These are phyloP conservation scores for Amphipyra tragopoginis DNA, from an alignment of 2,888 invertebrate genomes.

Conservation along the genomic window DNA sequence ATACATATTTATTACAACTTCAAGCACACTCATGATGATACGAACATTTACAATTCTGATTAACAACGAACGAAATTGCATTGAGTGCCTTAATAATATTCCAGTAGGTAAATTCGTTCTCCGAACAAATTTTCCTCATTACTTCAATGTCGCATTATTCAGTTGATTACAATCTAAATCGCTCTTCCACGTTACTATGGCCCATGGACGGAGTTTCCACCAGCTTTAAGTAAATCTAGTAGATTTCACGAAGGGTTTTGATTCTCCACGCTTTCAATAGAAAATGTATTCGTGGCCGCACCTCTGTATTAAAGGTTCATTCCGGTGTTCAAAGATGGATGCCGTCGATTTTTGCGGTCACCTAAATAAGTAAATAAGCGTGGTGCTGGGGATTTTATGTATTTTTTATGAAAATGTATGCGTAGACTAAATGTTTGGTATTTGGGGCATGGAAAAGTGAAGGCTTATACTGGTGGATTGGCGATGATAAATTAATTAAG, in stretches of 20 bases:
- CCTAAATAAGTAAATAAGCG: slow-evolving; percentile 42
- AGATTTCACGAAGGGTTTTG: slow-evolving; percentile 57
- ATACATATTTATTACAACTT: no score
- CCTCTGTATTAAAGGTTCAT: slow-evolving; percentile 56
- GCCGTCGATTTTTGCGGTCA: slow-evolving; percentile 36
- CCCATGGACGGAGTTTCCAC: slow-evolving; percentile 38
- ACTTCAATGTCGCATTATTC: slow-evolving; percentile 49
- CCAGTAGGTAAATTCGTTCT: slow-evolving; percentile 21
- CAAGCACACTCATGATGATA: slow-evolving; percentile 3
- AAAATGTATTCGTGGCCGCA: slow-evolving; percentile 62
- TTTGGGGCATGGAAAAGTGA: slow-evolving; percentile 16
- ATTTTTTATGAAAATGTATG: slow-evolving; percentile 34
- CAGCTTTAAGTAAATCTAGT: slow-evolving; percentile 64
- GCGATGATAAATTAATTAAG: slow-evolving; percentile 9
- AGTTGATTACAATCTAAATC: slow-evolving; percentile 57
- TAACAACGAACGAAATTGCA: slow-evolving; percentile 31
- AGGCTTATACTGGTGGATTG: slow-evolving; percentile 6
- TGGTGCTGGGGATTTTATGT: slow-evolving; percentile 15
- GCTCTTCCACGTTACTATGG: slow-evolving; percentile 39
- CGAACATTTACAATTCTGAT: slow-evolving; percentile 36
- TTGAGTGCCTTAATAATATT: slow-evolving; percentile 17
- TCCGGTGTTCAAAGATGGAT: slow-evolving; percentile 31
- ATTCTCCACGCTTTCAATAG: slow-evolving; percentile 60
- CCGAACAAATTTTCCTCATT: slow-evolving; percentile 37
- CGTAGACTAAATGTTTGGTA: slow-evolving; percentile 19